Evolutionary conservation across 2,888 invertebrate species (phyloP).

Genomic region (Epinotia brunnichana): DNA sequence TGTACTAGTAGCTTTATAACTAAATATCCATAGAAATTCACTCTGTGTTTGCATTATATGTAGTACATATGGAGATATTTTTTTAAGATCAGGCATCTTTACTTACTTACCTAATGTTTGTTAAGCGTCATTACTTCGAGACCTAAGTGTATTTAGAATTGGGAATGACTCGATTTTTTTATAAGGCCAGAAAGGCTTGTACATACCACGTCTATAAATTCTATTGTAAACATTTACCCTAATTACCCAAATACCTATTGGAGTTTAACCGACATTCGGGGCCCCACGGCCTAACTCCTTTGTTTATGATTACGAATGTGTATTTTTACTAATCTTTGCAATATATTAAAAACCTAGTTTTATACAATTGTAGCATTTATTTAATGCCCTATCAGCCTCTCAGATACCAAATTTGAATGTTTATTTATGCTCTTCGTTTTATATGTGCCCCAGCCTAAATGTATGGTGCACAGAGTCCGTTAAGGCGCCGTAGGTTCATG

Average conservation of each 20-base stretch:
- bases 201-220: not conserved
- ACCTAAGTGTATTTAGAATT: slow-evolving; percentile 2
- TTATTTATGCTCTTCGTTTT: too few relatives aligned
- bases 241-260: not conserved
- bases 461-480: too few relatives aligned
- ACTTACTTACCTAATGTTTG: not conserved
- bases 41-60: not conserved
- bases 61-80: not conserved
- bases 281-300: not conserved
- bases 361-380: slow-evolving; percentile 22
- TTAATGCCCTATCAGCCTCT: not conserved
- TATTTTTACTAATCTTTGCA: slow-evolving; percentile 27
- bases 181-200: not conserved
- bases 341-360: slow-evolving; percentile 32
- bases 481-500: too few relatives aligned
- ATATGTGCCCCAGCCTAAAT: too few relatives aligned
- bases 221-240: not conserved
- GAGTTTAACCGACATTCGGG: slow-evolving; percentile 16
- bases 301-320: slow-evolving; percentile 18
- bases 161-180: not conserved
- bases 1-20: too few relatives aligned
- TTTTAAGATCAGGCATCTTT: slow-evolving; percentile 12
- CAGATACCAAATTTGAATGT: not conserved
- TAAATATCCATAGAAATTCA: not conserved
- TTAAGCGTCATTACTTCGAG: slow-evolving; percentile 4